Percentiles rank a stretch among this genome's conserved stretches.
phyloP scores from a whole-genome alignment of 2,797 vertebrate genomes.

The Danio albolineatus region DNA sequence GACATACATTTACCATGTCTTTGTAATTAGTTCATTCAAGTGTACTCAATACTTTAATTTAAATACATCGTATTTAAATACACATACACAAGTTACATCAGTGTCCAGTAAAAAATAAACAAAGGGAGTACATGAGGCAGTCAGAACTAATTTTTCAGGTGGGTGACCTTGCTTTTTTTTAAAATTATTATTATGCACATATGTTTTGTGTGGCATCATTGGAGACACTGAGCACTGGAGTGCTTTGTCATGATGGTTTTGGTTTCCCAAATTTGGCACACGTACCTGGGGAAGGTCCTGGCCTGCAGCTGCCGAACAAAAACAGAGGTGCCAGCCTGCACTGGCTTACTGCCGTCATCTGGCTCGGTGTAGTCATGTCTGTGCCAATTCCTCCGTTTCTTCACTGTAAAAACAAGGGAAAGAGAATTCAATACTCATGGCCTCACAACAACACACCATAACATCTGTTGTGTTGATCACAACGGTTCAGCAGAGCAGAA shows the following conservation, averaged over 20 bases:
- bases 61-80: no score
- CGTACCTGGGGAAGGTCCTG: constrained; percentile 90
- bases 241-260: constrained; percentile 2
- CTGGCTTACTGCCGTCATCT: constrained; percentile 89
- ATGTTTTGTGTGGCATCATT: neutral
- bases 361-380: constrained; percentile 96
- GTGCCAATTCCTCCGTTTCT: constrained; percentile 95
- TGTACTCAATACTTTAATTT: no score
- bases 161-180: no score
- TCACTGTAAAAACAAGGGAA: constrained; percentile 82
- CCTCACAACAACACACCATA: neutral
- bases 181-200: constrained; percentile 16
- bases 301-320: constrained; percentile 90
- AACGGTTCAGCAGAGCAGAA: constrained; percentile 24
- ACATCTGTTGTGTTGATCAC: constrained; percentile 5
- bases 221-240: neutral
- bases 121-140: no score
- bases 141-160: neutral
- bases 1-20: no score
- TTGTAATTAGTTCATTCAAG: no score
- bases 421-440: constrained; percentile 4
- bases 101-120: no score
- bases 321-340: constrained; percentile 93
- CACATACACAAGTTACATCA: no score
- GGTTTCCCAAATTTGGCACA: neutral